A percentile compares a stretch with the other conserved stretches of the same genome.
Conservation (phyloP, 1,140 invertebrate genomes). For the Gryon sp. region DNA sequence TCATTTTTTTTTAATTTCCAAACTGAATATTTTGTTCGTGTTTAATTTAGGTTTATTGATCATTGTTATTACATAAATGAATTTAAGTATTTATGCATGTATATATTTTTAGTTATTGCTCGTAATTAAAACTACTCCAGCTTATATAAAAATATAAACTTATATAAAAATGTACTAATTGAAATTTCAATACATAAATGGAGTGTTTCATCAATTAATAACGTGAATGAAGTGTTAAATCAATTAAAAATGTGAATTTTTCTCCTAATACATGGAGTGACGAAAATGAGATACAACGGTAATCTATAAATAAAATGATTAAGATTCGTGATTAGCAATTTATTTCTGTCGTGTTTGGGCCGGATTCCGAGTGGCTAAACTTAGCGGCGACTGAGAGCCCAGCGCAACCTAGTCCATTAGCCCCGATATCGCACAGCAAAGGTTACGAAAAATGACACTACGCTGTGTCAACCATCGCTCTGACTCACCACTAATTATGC, state of each 20-base stretch:
- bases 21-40: too few species aligned
- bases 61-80: too few species aligned
- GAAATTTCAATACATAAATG: slow-evolving; percentile 29
- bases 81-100: too few species aligned
- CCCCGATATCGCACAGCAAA: slow-evolving; percentile 71
- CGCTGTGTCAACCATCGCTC: slow-evolving; percentile 21
- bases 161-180: too few species aligned
- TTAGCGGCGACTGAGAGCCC: slow-evolving; percentile 70
- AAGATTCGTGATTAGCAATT: slow-evolving; percentile 77
- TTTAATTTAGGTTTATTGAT: too few species aligned
- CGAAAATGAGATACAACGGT: slow-evolving; percentile 24
- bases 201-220: slow-evolving; percentile 45
- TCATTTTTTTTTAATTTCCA: too few species aligned
- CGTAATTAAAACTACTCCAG: too few species aligned
- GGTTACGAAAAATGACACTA: slow-evolving; percentile 65
- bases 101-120: too few species aligned
- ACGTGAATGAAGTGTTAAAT: neutral
- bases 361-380: slow-evolving; percentile 72
- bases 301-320: slow-evolving; percentile 72
- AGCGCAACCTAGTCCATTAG: slow-evolving; percentile 77
- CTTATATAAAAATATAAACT: too few species aligned
- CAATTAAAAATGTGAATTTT: slow-evolving; percentile 40
- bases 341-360: slow-evolving; percentile 76
- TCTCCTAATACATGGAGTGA: slow-evolving; percentile 22
- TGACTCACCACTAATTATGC: slow-evolving; percentile 50